Evolutionary conservation across 2,888 invertebrate genomes (phyloP), one percentile per base, ranked within the genome.

Genomic region (Calliopum simillimum): DNA sequence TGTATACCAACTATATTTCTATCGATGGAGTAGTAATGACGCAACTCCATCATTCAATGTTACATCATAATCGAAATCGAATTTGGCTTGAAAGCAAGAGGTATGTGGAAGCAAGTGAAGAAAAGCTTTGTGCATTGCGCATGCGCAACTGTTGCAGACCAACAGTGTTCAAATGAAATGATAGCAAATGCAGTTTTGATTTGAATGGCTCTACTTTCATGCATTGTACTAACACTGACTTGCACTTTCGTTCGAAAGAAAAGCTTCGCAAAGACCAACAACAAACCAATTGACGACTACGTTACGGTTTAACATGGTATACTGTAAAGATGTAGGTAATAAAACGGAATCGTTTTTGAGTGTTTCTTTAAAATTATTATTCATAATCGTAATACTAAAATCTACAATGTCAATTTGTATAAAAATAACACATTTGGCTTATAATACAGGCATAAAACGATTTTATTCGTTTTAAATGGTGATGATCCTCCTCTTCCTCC

Each of bases 341-440:
- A 67, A 66, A 64, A 47, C 13, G 21, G 19, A 16, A 25, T 3
- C 14, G 4, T 4, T 33, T 25, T 62, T 66, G 53, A 74, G 79
- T 78, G 76, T 80, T 81, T 80, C 81, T 78, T 80, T 80, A 75
- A 74, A 80, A 78, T 81, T 81, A 77, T 78, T 78, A 80, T 82
- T 80, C 68, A 46, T 49, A 8, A 33, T 33, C 33, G 33, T 33
- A 56, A 79, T 21, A 65, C 65, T 74, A 69, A 62, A 33, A 56
- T 21, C 70, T 72, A 72, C 55, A 61, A 70, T 74, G 69, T 73
- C 70, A 70, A 74, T 79, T 79, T 77, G 75, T 75, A 76, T 81
- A 81, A 77, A 78, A 77, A 78, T 83, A 85, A 85, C 83, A 85
- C 85, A 85, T 85, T 85, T 85, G 85, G 85, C 84, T 84, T 84